Evolutionary conservation across 23 tunicate species (phyloP), one percentile per base, ranked within the genome.

Genomic region (Botrylloides violaceus): DNA sequence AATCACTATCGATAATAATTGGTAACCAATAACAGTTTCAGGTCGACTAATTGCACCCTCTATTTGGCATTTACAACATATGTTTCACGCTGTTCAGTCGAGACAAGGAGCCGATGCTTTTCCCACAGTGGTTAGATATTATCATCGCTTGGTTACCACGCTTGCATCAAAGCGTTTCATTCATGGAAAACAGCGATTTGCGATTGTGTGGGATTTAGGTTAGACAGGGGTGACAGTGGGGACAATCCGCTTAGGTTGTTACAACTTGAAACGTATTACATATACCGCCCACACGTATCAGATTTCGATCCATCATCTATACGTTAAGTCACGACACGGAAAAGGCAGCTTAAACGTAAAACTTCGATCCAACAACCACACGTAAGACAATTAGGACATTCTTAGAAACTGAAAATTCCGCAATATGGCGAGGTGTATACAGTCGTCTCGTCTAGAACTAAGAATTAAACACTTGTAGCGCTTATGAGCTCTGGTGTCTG

Each of bases 171-270:
- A 68, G 74, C 22, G 21, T 21, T 24, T 37, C 36, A 31, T 3
- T 33, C 26, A 33, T 27, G 36, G 4, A 63, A 31, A 9, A 4
- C 34, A 68, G 74, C 74, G 37, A 68, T 68, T 12, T 58, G 20
- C 35, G 35, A 31, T 31, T 28, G 35, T 20, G 29, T 20, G 26
- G 74, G 74, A 68, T 68, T 38, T 32, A 43, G 74, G 74, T 68
- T 68, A 68, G 74, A 43, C 74, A 43, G 30, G 74, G 58, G 74
- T 68, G 74, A 68, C 74, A 2, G 74, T 20, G 74, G 30, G 74
- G 74, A 37, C 74, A 68, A 68, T 68, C 74, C 74, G 74, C 74
- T 68, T 68, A 68, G 37, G 30, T 68, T 68, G 58, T 63, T 63
- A 63, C 28, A 5, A n/a, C 29, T 22, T n/a, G 29, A 22, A 59